Base-by-base conservation (phyloP, 2,888 invertebrate species). In the Heteropelma amictum region DNA sequence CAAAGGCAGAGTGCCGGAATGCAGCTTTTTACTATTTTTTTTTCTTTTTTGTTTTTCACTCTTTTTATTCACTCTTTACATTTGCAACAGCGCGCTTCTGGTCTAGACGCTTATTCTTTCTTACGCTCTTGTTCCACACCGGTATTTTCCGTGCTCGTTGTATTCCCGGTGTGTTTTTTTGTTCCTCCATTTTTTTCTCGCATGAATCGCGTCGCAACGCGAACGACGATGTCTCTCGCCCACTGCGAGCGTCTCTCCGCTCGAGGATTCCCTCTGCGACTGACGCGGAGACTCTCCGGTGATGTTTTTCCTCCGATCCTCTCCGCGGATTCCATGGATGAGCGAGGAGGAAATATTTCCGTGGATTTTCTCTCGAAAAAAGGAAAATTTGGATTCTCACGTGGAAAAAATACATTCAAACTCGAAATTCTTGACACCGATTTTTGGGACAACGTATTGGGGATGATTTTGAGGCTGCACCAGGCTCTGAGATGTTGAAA, bases 101-200 rank as follows among this genome's bases (percentile, higher is more conserved):
- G 72, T 65, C 72, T 72, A 72, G 72, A 72, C 72, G 51, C 12
- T 28, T 28, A n/a, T 23, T 54, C 47, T 60, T 65, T 60, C 65
- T 72, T 60, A 54, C 69, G n/a, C n/a, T 40, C 69, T 58, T 60
- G 63, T 51, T 72, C 42, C 54, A 65, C 69, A 56, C 45, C 23
- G 26, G 35, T 49, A 67, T 56, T 49, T 76, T 54, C 49, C 23
- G 26, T 65, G 14, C 33, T 26, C 42, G 49, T 38, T 75, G 33
- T 30, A 47, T 17, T 35, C 26, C 28, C 38, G 19, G 38, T 6
- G 35, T 40, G 10, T 19, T 35, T 54, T n/a, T 26, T 40, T 67
- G 67, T 68, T 26, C 21, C 12, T 28, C 35, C 38, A 40, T 28
- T 58, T 54, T 35, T 28, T 60, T 45, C 60, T 76, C 51, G 60